Evolutionary conservation across 2,888 invertebrate genomes (phyloP), one percentile per base, ranked within the genome.

Genomic region (Ametastegia equiseti): DNA sequence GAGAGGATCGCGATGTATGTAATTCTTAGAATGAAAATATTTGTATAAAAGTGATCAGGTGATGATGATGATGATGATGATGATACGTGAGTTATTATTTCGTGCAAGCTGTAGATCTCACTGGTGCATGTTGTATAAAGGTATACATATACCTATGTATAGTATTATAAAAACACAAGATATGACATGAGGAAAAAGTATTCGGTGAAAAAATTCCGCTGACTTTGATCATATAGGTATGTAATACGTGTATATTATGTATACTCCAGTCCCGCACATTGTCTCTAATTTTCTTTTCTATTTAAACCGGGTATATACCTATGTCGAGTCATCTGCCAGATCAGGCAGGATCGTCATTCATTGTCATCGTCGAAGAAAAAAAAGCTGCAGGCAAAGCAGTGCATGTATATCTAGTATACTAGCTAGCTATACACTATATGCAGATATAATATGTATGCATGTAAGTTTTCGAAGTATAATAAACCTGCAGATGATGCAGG

Each of bases 161-260:
- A 63, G n/a, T 23, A 63, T 11, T 15, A 23, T 57, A 63, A 63
- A 13, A 33, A 33, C 33, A 63, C 11, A 63, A 63, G 63, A 63
- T 33, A 15, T 15, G 63, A 15, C 15, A 23, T 7, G 30, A 63
- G 33, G n/a, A 63, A 7, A 30, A 33, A 19, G 63, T 63, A 27
- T 30, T 63, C 33, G 63, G 27, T 63, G 63, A 63, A 63, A 63
- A 63, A 63, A 63, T 63, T 33, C 63, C 33, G 63, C 63, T 63
- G 63, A 63, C 63, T 63, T 30, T 15, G 19, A 54, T 19, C 19
- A 19, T n/a, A n/a, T n/a, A n/a, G n/a, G n/a, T n/a, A n/a, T n/a
- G n/a, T n/a, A n/a, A n/a, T n/a, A n/a, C n/a, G n/a, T n/a, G n/a
- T n/a, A n/a, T n/a, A n/a, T n/a, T n/a, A n/a, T n/a, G n/a, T n/a